phyloP scores from a whole-genome alignment of 2,797 vertebrate genomes.

The Bradypodion pumilum region DNA sequence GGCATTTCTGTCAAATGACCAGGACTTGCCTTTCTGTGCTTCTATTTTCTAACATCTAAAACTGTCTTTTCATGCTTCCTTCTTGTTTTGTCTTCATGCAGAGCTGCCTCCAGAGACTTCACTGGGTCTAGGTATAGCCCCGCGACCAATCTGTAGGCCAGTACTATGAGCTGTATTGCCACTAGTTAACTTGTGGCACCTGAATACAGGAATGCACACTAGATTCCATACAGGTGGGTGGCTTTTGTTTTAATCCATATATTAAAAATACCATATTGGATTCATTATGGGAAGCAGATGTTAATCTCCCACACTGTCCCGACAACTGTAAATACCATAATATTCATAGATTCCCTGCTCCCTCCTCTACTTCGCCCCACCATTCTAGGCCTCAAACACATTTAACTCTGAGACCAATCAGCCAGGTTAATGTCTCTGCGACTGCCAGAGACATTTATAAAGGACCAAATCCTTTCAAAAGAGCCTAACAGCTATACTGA shows the following conservation, averaged over 20 bases:
- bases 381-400: background rate
- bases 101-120: background rate
- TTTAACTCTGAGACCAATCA: background rate
- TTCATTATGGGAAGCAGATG: constrained; percentile 17
- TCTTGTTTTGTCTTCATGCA: background rate
- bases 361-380: too few species aligned
- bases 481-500: background rate
- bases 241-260: background rate
- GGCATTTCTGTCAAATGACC: background rate
- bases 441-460: background rate
- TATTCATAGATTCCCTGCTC: background rate
- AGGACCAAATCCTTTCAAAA: background rate
- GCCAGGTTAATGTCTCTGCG: background rate
- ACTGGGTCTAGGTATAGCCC: background rate
- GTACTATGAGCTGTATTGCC: background rate
- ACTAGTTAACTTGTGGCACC: background rate
- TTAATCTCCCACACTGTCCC: background rate
- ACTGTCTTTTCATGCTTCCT: background rate
- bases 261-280: background rate
- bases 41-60: background rate
- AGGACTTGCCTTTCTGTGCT: background rate
- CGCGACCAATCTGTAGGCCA: background rate
- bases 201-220: background rate
- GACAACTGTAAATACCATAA: background rate
- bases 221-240: background rate